These are phyloP conservation scores for Micromesistius poutassou DNA, from an alignment of 2,797 vertebrate genomes.

Conservation along the genomic window DNA sequence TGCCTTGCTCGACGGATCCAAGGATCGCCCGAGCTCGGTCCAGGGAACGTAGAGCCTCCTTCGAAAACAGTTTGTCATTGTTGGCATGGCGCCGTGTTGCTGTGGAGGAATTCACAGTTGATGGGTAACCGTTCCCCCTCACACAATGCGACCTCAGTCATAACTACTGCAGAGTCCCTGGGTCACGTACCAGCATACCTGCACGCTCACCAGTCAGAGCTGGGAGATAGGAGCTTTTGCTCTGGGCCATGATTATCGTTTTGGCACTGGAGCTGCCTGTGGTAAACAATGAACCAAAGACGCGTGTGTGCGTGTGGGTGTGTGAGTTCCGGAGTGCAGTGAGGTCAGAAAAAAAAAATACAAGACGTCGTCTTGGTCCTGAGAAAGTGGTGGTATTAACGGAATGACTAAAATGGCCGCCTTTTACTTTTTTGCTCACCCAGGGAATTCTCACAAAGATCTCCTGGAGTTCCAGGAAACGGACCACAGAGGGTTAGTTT, in stretches of 20 bases:
- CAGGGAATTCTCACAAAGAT: not conserved
- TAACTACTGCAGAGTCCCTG: not conserved
- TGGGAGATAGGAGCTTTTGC: not conserved
- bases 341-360: not conserved
- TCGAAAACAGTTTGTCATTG: not conserved
- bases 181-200: not conserved
- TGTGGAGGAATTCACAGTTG: not conserved
- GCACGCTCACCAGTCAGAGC: not conserved
- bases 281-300: conserved; percentile 2
- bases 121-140: not conserved
- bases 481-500: not conserved
- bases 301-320: not conserved
- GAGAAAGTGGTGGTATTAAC: not conserved
- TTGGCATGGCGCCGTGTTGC: not conserved
- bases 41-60: not conserved
- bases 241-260: conserved; percentile 4
- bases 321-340: not conserved
- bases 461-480: not conserved
- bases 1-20: not conserved
- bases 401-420: not conserved
- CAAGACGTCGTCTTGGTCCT: not conserved
- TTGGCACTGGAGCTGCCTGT: conserved; percentile 35
- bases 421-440: not conserved
- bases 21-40: not conserved
- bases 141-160: not conserved